Evolutionary conservation across 2,888 invertebrate species (phyloP), one percentile per base, ranked within the genome.

Genomic region (Mythimna vitellina): DNA sequence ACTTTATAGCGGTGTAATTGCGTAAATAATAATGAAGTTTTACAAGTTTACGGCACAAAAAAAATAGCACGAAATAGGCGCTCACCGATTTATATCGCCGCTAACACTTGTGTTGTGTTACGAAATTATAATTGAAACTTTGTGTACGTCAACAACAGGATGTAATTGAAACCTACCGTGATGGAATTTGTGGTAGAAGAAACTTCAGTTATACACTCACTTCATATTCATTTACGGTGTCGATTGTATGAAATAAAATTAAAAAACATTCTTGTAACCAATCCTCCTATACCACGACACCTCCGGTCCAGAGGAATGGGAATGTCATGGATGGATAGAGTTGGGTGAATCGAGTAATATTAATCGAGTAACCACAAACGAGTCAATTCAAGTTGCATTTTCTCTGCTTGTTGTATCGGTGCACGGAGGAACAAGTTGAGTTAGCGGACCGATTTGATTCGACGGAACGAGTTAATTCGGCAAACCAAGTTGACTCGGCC

Each of bases 231-330:
- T 53, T 22, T 56, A 25, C 56, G n/a, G 29, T 17, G 35, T 35
- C 35, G 57, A 58, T 32, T 38, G 38, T n/a, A 35, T 25, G 32
- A 72, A 49, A 51, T 38, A 51, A 61, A 64, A 78, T 65, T 54
- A 20, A 53, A 10, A 70, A 70, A 14, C 60, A 42, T 51, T 51
- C 35, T 51, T 32, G 1, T 17, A 35, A 29, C 76, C 79, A 76
- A 76, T 76, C 76, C 79, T 65, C 51, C 3, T n/a, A 12, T 0
- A 56, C 0, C 76, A 76, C 76, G 76, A 76, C 79, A 75, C 29
- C 51, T 53, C 8, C 53, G 1, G 54, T 46, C 53, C 22, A n/a
- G 2, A 7, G 3, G 29, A 56, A 1, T 53, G 51, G 22, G 32
- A 54, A 29, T 29, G 29, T 29, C 29, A 29, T 29, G 29, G 29